Percentiles rank a stretch among this genome's conserved stretches.
Conservation (phyloP, 2,113 vertebrate species). For the Dicaeum eximium region DNA sequence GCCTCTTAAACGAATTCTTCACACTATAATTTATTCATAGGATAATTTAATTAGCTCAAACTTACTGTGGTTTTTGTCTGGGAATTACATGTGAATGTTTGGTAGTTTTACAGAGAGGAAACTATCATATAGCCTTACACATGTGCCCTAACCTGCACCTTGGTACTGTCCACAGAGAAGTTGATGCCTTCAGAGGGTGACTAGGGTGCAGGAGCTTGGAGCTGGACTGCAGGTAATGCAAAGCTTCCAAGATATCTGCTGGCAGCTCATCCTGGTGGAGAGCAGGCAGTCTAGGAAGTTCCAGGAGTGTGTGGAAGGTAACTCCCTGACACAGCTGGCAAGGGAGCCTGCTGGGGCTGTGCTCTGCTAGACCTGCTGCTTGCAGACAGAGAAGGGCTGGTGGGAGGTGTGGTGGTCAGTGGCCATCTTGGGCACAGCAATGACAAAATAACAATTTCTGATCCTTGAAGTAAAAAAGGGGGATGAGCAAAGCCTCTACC, state of each 20-base stretch:
- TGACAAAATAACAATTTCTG: background rate
- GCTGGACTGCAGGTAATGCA: background rate
- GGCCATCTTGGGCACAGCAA: background rate
- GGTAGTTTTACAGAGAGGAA: background rate
- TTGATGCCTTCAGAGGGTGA: background rate
- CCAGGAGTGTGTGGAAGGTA: background rate
- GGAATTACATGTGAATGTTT: background rate
- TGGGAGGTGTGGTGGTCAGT: background rate
- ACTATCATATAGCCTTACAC: background rate
- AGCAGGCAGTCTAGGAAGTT: background rate
- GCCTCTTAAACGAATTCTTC: background rate
- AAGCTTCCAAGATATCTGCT: background rate
- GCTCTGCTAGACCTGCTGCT: background rate
- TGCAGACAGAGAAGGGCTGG: background rate
- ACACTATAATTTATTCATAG: background rate
- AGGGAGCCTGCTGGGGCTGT: background rate
- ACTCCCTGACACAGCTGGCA: background rate
- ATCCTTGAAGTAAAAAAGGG: background rate
- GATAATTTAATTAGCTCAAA: background rate
- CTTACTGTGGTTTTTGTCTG: background rate
- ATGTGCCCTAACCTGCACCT: background rate
- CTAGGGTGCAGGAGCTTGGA: background rate
- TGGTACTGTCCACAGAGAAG: background rate
- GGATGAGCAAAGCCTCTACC: background rate
- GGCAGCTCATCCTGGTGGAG: accelerated